Conservation (phyloP, 1,140 invertebrate genomes). For the Drosophila sulfurigaster region DNA sequence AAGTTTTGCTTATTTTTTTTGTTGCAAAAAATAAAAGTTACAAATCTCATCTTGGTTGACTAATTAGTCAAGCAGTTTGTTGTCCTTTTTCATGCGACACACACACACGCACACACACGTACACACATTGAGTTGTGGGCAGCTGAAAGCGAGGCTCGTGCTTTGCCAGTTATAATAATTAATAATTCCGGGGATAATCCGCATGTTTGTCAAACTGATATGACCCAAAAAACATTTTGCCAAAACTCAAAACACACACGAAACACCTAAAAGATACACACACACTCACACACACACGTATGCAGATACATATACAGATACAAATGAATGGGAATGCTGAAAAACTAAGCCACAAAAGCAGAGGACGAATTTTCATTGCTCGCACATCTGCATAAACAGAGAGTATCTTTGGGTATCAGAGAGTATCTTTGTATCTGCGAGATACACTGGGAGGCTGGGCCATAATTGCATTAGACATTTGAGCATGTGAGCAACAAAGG, state of each 20-base stretch:
- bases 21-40: constrained; percentile 9
- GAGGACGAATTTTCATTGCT: background rate
- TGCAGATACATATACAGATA: constrained; percentile 21
- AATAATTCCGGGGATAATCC: constrained; percentile 80
- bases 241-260: constrained; percentile 49
- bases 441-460: constrained; percentile 8
- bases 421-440: constrained; percentile 15
- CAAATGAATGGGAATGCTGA: constrained; percentile 25
- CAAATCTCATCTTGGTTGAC: constrained; percentile 32
- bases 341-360: constrained; percentile 35
- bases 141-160: constrained; percentile 64
- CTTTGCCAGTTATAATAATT: constrained; percentile 79
- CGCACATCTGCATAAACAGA: constrained; percentile 70
- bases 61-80: constrained; percentile 65
- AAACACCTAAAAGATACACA: constrained; percentile 34
- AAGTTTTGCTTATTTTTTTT: constrained; percentile 4
- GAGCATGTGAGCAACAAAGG: constrained; percentile 1
- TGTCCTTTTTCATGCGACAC: constrained; percentile 37
- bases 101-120: constrained; percentile 23
- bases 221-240: constrained; percentile 58
- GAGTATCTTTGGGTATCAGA: constrained; percentile 7
- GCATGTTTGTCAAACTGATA: constrained; percentile 81
- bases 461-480: constrained; percentile 32
- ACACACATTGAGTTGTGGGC: constrained; percentile 1
- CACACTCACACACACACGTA: constrained; percentile 12